A percentile compares a stretch with the other conserved stretches of the same genome.
phyloP scores from a whole-genome alignment of 2,888 invertebrate genomes.

The Brachycybe producta region DNA sequence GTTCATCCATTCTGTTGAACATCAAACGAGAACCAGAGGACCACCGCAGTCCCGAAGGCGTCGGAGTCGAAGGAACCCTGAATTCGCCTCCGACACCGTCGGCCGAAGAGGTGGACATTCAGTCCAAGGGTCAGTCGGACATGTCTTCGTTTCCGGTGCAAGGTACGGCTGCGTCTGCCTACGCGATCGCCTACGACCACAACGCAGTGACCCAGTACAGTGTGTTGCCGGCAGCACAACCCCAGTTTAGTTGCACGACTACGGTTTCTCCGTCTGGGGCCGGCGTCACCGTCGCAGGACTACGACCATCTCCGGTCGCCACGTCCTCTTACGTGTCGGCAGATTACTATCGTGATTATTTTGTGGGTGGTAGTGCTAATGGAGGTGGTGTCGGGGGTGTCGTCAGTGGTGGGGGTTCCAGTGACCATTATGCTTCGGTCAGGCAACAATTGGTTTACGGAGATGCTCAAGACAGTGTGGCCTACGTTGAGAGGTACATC shows the following conservation, averaged over 20 bases:
- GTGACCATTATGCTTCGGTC: conserved; percentile 10
- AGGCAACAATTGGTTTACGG: conserved; percentile 13
- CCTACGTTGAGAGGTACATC: conserved; percentile 50
- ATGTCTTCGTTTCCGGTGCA: not conserved
- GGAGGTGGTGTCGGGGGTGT: not conserved
- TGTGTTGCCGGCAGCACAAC: conserved; percentile 6
- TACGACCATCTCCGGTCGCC: too few relatives aligned
- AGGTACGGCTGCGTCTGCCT: conserved; percentile 2
- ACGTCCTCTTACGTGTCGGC: too few relatives aligned
- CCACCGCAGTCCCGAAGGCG: conserved; percentile 4
- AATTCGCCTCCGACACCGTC: conserved; percentile 4
- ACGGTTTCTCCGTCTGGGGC: not conserved
- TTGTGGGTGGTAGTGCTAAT: not conserved
- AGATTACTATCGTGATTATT: conserved; percentile 24
- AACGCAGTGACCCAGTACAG: conserved; percentile 14
- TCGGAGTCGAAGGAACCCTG: not conserved
- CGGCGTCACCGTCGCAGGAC: conserved; percentile 5
- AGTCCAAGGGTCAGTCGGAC: not conserved
- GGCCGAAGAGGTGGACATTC: not conserved
- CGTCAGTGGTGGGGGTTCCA: not conserved
- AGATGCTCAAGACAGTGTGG: conserved; percentile 39
- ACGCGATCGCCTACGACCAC: conserved; percentile 16
- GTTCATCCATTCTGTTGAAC: not conserved
- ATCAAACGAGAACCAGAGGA: conserved; percentile 13
- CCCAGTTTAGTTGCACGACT: too few relatives aligned